phyloP scores from a whole-genome alignment of 2,888 invertebrate species.

The Lottia scabra region DNA sequence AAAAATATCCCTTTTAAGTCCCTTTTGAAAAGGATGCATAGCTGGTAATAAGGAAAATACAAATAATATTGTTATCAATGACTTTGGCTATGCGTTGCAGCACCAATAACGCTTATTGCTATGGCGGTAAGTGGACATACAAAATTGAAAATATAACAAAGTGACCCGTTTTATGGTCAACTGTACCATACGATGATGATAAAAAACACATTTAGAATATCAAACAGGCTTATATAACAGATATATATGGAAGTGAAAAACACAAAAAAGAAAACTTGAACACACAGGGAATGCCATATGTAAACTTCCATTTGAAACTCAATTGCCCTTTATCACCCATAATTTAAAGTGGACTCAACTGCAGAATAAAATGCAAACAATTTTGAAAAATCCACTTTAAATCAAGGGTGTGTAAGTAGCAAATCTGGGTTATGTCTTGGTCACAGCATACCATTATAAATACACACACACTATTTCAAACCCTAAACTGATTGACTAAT shows the following conservation, averaged over 20 bases:
- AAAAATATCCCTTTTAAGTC: background rate
- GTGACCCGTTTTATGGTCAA: conserved; percentile 3
- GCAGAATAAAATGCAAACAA: no score
- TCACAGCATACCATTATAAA: conserved; percentile 4
- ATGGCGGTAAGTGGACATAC: background rate
- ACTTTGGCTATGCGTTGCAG: conserved; percentile 3
- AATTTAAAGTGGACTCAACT: no score
- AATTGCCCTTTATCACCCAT: no score
- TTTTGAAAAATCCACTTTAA: background rate
- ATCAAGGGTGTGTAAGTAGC: background rate
- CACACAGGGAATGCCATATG: conserved; percentile 4
- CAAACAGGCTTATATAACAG: conserved; percentile 4
- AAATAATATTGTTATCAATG: background rate
- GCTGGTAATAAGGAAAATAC: conserved; percentile 4
- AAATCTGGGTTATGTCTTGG: background rate
- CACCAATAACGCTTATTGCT: conserved; percentile 4
- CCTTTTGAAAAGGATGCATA: background rate
- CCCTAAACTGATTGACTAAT: background rate
- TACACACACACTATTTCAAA: conserved; percentile 5
- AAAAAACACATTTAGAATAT: background rate
- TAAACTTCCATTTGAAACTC: background rate
- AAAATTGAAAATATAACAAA: background rate
- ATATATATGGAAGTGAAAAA: conserved; percentile 7
- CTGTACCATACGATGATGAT: background rate
- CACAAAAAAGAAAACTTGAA: background rate